Conservation (phyloP, 2,113 vertebrate species). For the Peromyscus maniculatus region DNA sequence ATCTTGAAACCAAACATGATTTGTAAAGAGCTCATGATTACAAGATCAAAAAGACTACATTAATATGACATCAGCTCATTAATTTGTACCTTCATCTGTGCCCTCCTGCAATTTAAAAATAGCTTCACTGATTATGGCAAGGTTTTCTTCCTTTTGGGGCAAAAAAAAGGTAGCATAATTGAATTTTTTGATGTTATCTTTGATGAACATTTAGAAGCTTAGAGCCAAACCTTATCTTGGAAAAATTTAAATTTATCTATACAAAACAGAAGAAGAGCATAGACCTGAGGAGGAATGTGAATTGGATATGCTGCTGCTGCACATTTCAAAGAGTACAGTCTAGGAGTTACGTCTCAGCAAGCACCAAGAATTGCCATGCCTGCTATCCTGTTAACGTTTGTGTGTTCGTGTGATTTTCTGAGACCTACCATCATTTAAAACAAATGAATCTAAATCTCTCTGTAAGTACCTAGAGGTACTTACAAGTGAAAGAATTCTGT, state of each 20-base stretch:
- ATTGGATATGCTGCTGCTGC: neutral
- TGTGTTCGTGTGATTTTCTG: neutral
- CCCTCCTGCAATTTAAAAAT: conserved; percentile 81
- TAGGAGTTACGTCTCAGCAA: conserved; percentile 20
- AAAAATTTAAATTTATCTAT: conserved; percentile 61
- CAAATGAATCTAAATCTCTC: neutral
- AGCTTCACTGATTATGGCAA: conserved; percentile 72
- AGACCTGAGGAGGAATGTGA: conserved; percentile 8
- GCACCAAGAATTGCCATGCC: neutral
- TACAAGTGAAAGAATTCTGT: neutral
- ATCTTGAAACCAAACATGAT: conserved; percentile 80
- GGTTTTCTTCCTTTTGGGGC: conserved; percentile 79
- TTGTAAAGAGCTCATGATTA: conserved; percentile 84
- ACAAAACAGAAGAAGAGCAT: conserved; percentile 50
- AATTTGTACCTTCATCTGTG: conserved; percentile 76
- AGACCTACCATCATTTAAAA: conserved; percentile 7
- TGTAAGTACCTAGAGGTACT: neutral
- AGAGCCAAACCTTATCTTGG: conserved; percentile 61
- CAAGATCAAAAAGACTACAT: conserved; percentile 82
- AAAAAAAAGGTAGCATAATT: conserved; percentile 48
- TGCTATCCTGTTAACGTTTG: neutral
- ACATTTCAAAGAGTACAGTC: conserved; percentile 35
- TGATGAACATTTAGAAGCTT: conserved; percentile 79
- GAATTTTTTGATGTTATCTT: conserved; percentile 73
- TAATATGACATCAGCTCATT: conserved; percentile 81